Conservation (phyloP, 2,888 invertebrate species). For the Icerya purchasi region DNA sequence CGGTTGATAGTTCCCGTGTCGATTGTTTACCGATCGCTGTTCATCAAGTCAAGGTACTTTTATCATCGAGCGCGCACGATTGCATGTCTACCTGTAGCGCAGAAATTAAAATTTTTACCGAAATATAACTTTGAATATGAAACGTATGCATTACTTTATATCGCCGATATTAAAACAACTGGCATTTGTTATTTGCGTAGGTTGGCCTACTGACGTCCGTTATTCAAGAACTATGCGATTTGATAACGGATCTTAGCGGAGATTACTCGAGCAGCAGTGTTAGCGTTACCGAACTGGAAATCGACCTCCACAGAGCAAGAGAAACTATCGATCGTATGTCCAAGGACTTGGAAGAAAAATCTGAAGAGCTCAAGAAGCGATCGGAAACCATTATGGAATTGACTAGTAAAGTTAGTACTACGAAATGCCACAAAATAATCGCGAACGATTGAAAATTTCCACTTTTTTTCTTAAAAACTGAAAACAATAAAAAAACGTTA, state of each 20-base stretch:
- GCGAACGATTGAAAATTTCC: too few species aligned
- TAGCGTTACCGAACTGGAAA: constrained; percentile 28
- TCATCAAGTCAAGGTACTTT: constrained; percentile 21
- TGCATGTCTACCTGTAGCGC: too few species aligned
- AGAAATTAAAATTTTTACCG: too few species aligned
- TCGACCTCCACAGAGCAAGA: constrained; percentile 26
- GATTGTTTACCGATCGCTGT: constrained; percentile 25
- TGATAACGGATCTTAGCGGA: constrained; percentile 25
- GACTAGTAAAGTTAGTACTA: constrained; percentile 55
- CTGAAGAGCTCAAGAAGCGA: constrained; percentile 58
- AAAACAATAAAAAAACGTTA: too few species aligned
- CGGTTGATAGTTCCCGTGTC: constrained; percentile 30
- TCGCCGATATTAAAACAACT: too few species aligned
- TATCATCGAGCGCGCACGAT: too few species aligned
- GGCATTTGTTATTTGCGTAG: too few species aligned
- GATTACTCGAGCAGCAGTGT: constrained; percentile 24
- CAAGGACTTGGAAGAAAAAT: constrained; percentile 45
- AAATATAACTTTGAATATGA: too few species aligned
- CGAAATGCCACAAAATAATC: too few species aligned
- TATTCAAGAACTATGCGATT: constrained; percentile 24
- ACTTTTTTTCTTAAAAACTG: too few species aligned
- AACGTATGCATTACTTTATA: too few species aligned
- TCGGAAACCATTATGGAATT: constrained; percentile 57
- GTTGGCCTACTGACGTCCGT: constrained; percentile 25
- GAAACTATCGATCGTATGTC: constrained; percentile 25